These are phyloP conservation scores for Lepidonotus clava DNA, from an alignment of 2,888 invertebrate genomes.

Conservation along the genomic window DNA sequence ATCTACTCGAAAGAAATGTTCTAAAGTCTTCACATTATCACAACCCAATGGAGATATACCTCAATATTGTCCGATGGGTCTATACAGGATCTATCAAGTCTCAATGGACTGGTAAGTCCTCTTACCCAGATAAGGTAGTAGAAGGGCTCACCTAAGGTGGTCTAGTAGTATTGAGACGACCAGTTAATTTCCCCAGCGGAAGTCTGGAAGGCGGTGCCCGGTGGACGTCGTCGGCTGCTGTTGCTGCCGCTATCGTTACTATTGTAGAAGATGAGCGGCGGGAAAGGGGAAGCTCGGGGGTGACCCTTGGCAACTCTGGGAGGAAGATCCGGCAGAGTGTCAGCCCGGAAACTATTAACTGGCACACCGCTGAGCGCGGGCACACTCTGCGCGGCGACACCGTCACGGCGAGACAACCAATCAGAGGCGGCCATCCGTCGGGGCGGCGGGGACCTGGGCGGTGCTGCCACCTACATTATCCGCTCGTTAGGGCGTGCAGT, in stretches of 20 bases:
- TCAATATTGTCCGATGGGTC: too few relatives aligned
- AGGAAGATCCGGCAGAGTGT: neutral
- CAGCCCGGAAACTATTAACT: neutral
- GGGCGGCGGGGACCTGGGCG: neutral
- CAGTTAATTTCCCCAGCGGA: too few relatives aligned
- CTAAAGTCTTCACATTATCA: too few relatives aligned
- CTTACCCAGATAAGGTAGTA: too few relatives aligned
- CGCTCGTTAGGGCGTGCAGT: neutral
- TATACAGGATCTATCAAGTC: too few relatives aligned
- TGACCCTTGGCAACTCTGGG: neutral
- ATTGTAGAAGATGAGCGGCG: neutral
- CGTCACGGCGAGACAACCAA: neutral
- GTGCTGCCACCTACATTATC: conserved; percentile 18
- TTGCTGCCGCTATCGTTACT: neutral
- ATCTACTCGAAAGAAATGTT: too few relatives aligned
- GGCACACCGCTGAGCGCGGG: neutral
- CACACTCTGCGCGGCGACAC: neutral
- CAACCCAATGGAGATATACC: too few relatives aligned
- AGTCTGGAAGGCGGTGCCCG: neutral
- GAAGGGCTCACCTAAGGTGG: too few relatives aligned
- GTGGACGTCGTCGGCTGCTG: neutral
- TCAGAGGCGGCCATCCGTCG: neutral
- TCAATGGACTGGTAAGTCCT: too few relatives aligned
- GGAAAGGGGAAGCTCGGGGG: neutral
- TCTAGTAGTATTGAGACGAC: too few relatives aligned